Percentiles rank a stretch among this genome's conserved stretches.
Conservation (phyloP, 2,797 vertebrate genomes). For the Acropternis orthonyx region DNA sequence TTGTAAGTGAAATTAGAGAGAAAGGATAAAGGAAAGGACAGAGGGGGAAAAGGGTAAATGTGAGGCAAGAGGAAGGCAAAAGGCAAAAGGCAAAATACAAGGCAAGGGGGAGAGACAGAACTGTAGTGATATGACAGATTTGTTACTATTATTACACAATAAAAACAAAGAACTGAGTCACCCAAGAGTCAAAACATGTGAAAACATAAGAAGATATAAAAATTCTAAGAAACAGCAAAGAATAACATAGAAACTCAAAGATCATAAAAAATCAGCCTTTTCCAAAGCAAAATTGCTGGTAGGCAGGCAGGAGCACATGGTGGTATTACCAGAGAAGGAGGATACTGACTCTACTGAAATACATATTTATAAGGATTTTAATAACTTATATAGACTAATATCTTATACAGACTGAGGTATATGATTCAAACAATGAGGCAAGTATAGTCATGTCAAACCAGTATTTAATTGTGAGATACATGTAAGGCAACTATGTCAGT, state of each 20-base stretch:
- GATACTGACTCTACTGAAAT: neutral
- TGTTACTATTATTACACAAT: neutral
- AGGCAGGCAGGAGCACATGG: neutral
- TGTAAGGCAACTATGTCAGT: neutral
- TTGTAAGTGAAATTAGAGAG: neutral
- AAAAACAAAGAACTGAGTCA: neutral
- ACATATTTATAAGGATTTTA: neutral
- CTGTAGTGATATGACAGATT: neutral
- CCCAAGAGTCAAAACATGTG: neutral
- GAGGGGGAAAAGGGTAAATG: fast-evolving
- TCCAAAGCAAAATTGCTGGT: neutral
- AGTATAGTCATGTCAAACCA: neutral
- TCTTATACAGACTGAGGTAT: neutral
- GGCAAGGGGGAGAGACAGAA: too few species aligned
- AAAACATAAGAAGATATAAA: neutral
- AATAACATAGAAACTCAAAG: neutral
- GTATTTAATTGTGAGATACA: neutral
- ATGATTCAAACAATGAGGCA: neutral
- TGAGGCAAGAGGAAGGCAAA: neutral
- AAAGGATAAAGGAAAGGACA: neutral
- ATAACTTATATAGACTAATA: neutral
- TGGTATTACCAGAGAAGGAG: neutral
- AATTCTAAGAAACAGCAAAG: neutral
- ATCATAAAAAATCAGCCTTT: neutral
- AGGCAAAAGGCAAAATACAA: neutral